Conservation (phyloP, 2,888 invertebrate genomes). For the Agonopterix alstromeriana region DNA sequence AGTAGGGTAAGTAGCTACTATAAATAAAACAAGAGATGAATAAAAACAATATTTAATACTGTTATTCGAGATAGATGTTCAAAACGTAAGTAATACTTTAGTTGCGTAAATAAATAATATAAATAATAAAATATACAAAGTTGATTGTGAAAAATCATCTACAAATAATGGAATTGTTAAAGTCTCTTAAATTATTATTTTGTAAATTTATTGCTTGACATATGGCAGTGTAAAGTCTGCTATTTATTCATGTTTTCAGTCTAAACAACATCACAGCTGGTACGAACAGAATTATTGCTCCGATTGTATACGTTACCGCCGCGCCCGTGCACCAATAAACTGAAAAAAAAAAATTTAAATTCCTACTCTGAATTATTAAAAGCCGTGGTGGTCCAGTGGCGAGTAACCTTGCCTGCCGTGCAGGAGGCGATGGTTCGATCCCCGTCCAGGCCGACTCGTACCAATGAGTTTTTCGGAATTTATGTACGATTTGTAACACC, state of each 20-base stretch:
- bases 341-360: slow-evolving; percentile 36
- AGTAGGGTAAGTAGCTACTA: no score
- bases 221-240: slow-evolving; percentile 28
- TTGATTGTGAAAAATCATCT: slow-evolving; percentile 8
- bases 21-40: background rate
- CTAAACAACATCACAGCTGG: slow-evolving; percentile 83
- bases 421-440: no score
- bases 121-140: slow-evolving; percentile 19
- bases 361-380: no score
- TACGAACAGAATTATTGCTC: slow-evolving; percentile 84
- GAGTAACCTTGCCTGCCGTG: no score
- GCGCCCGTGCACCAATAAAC: slow-evolving; percentile 96
- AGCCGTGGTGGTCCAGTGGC: no score
- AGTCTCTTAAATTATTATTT: slow-evolving; percentile 1
- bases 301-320: slow-evolving; percentile 86
- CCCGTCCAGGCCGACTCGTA: no score
- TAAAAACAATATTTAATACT: slow-evolving; percentile 38
- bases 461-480: no score
- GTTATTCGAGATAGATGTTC: slow-evolving; percentile 42
- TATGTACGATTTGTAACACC: no score
- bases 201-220: slow-evolving; percentile 17
- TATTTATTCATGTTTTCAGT: slow-evolving; percentile 39
- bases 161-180: slow-evolving; percentile 23
- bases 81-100: slow-evolving; percentile 14
- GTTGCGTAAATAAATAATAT: slow-evolving; percentile 16